Conservation (phyloP, 53 echinoderm and acorn worm species). For the Holothuria leucospilota region DNA sequence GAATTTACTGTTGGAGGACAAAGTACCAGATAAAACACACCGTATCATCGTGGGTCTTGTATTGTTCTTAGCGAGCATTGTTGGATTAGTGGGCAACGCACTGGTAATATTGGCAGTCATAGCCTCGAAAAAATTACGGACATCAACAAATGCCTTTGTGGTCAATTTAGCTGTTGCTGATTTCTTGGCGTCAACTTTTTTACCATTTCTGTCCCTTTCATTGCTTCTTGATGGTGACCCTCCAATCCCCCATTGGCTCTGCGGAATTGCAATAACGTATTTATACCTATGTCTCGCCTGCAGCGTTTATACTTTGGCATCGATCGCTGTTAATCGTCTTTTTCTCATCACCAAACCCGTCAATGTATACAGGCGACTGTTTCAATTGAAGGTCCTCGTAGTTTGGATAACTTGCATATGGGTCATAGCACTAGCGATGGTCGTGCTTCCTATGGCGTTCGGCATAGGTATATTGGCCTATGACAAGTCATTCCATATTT, state of each 20-base stretch:
- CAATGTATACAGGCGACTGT: neutral
- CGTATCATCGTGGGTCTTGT: neutral
- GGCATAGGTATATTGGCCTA: neutral
- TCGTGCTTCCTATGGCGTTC: neutral
- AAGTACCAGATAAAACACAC: neutral
- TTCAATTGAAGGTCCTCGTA: neutral
- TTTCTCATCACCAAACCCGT: neutral
- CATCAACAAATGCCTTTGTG: neutral
- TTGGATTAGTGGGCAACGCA: neutral
- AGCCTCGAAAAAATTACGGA: neutral
- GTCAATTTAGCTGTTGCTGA: neutral
- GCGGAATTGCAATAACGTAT: neutral
- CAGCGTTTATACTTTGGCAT: neutral
- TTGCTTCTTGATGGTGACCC: neutral
- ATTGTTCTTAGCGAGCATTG: neutral
- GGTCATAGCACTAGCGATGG: neutral
- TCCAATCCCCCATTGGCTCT: neutral
- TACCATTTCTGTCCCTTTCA: neutral
- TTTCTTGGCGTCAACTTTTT: neutral
- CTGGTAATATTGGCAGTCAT: neutral
- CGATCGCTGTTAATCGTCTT: neutral
- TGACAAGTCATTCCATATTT: neutral
- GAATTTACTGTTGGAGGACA: too few species aligned
- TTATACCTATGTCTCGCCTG: neutral
- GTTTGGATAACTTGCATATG: neutral